Percentiles rank a stretch among this genome's conserved stretches.
Conservation (phyloP, 2,113 vertebrate species). For the Poeciliopsis turrubarensis region DNA sequence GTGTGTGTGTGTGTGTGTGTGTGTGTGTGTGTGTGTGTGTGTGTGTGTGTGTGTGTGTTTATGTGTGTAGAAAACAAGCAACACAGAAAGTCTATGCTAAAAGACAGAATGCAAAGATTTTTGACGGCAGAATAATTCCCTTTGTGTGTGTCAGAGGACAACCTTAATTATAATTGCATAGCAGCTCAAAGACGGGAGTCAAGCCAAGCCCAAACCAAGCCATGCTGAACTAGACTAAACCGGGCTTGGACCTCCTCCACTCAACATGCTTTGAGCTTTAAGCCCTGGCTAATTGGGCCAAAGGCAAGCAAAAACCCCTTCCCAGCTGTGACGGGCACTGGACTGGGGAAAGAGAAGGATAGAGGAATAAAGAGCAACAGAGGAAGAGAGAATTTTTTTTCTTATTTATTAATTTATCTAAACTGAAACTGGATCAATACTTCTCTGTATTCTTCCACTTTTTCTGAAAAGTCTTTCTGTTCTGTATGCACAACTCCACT, state of each 20-base stretch:
- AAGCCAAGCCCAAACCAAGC: constrained; percentile 66
- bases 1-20: constrained; percentile 45
- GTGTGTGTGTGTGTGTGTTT: constrained; percentile 48
- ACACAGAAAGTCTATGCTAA: constrained; percentile 35
- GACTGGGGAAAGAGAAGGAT: constrained; percentile 59
- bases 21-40: constrained; percentile 47
- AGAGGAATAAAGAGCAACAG: constrained; percentile 32
- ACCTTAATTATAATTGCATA: constrained; percentile 77
- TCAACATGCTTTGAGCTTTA: constrained; percentile 72
- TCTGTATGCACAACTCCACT: constrained; percentile 51
- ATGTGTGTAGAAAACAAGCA: constrained; percentile 28
- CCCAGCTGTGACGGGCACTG: constrained; percentile 71
- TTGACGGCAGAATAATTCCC: constrained; percentile 51
- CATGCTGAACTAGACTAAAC: constrained; percentile 77
- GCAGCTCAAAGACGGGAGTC: constrained; percentile 66
- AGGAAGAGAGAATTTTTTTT: constrained; percentile 26
- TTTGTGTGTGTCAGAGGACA: constrained; percentile 67
- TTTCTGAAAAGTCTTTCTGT: constrained; percentile 22
- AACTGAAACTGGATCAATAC: constrained; percentile 59
- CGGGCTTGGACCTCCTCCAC: constrained; percentile 63
- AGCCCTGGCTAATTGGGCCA: constrained; percentile 78
- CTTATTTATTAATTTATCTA: constrained; percentile 52
- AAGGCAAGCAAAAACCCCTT: constrained; percentile 68
- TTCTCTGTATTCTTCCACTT: constrained; percentile 49
- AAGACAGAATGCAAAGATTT: constrained; percentile 53